phyloP scores from a whole-genome alignment of 1,140 invertebrate species.

The Conopomorpha cramerella region DNA sequence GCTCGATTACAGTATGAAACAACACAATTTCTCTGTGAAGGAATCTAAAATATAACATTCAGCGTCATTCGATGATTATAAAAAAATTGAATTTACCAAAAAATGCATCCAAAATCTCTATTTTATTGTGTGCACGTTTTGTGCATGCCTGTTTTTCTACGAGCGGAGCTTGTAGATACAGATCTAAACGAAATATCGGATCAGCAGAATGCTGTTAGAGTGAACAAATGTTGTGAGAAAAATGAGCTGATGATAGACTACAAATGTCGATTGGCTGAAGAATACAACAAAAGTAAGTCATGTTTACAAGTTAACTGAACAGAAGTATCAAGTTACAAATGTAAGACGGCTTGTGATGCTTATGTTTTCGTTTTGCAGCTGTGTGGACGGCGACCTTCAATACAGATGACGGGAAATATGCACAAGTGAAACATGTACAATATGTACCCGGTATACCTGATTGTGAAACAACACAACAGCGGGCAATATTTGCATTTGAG shows the following conservation, averaged over 20 bases:
- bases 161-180: conserved; percentile 24
- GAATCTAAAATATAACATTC: too few species aligned
- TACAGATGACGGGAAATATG: conserved; percentile 62
- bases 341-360: neutral
- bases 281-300: conserved; percentile 61
- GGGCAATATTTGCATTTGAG: conserved; percentile 71
- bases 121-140: too few species aligned
- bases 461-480: conserved; percentile 71
- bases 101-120: too few species aligned
- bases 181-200: conserved; percentile 45
- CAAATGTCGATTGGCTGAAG: conserved; percentile 63
- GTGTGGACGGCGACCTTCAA: conserved; percentile 67
- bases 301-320: neutral
- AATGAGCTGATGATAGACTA: conserved; percentile 72
- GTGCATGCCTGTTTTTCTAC: too few species aligned
- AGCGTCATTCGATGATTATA: too few species aligned
- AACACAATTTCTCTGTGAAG: too few species aligned
- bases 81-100: too few species aligned
- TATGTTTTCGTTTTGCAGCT: conserved; percentile 27
- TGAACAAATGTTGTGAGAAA: conserved; percentile 79
- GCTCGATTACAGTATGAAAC: too few species aligned
- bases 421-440: conserved; percentile 52
- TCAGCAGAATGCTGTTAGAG: conserved; percentile 42
- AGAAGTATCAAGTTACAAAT: neutral
- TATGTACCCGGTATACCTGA: conserved; percentile 70